Base-by-base conservation (phyloP, 2,888 invertebrate genomes). In the Orthonychiurus folsomi region DNA sequence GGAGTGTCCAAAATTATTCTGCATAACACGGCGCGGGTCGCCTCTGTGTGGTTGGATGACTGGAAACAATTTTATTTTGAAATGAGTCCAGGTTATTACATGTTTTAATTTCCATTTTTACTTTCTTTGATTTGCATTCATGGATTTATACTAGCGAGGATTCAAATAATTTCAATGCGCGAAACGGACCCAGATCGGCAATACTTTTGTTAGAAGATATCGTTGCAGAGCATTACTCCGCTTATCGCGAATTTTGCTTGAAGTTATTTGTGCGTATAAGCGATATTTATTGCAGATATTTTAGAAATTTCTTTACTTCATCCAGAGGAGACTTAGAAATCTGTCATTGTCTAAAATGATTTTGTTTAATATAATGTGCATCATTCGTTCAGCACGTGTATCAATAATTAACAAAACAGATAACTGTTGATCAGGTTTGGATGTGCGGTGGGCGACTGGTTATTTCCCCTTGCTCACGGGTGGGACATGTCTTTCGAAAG, bases 41-140 rank as follows among this genome's bases (percentile, higher is more conserved):
- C 96, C 75, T 93, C 95, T 80, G 99, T 99, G 76, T 99, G 99
- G 99, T 90, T 99, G 89, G 99, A 97, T 85, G 94, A 97, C 80
- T 97, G 96, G 91, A 88, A 93, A 80, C 93, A 93, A 82, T 95
- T 95, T 87, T 95, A 93, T 86, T 94, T 93, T 87, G 91, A 92
- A 81, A 93, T 95, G 89, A 94, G 93, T 81, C 90, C 93, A 90
- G 93, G 93, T 93, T 74, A 70, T 62, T 66, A 64, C 61, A 55
- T 28, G 50, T 59, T 59, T 62, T 63, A 48, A 55, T 59, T 62
- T 26, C 12, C 58, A 57, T 52, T 54, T 37, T 57, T 56, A 20
- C 18, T 20, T 28, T 52, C n/a, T 5, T 12, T 52, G 52, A 52
- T 57, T 57, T 57, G 57, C 57, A 57, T 57, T 57, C 26, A 56